Evolutionary conservation across 2,113 vertebrate genomes (phyloP), one percentile per base, ranked within the genome.

Genomic region (Nestor notabilis): DNA sequence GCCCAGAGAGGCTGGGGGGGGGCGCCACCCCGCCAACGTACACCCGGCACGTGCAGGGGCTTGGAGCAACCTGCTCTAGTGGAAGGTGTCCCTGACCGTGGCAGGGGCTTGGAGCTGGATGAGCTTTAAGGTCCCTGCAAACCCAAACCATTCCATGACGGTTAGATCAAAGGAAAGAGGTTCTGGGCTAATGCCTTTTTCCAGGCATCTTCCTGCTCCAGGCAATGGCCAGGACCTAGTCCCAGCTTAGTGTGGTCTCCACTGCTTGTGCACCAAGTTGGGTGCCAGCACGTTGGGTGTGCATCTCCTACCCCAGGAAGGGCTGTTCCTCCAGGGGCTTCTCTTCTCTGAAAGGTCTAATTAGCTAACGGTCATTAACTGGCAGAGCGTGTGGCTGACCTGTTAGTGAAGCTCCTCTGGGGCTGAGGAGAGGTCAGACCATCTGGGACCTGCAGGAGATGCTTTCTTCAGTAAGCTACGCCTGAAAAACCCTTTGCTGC

Each of bases 191-290:
- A 17, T 28, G 16, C 49, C 46, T 70, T 55, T 21, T 55, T 19
- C 19, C 0, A 0, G 60, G 64, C 77, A 69, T 44, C n/a, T 19
- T 68, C 39, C n/a, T 12, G 7, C 28, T 24, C 21, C 0, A 2
- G 72, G 11, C 27, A 0, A 2, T 43, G 52, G 29, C 25, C 74
- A 39, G 35, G 41, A 31, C 29, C 46, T 47, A 0, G 15, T 74
- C 19, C 43, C 15, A 13, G 53, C 41, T 41, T 43, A 23, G 55
- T 7, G 2, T 8, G 27, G 37, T 41, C 37, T 41, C 20, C 3
- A 3, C 27, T 4, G 25, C 53, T 20, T 13, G 27, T 24, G 31
- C 3, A 1, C 25, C 17, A 6, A 35, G 27, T 19, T 11, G 3
- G 55, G 46, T 25, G 53, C 37, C 79, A 8, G 17, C 23, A 8